These are phyloP conservation scores for Labeo catla DNA, from an alignment of 2,113 vertebrate species.

Conservation along the genomic window DNA sequence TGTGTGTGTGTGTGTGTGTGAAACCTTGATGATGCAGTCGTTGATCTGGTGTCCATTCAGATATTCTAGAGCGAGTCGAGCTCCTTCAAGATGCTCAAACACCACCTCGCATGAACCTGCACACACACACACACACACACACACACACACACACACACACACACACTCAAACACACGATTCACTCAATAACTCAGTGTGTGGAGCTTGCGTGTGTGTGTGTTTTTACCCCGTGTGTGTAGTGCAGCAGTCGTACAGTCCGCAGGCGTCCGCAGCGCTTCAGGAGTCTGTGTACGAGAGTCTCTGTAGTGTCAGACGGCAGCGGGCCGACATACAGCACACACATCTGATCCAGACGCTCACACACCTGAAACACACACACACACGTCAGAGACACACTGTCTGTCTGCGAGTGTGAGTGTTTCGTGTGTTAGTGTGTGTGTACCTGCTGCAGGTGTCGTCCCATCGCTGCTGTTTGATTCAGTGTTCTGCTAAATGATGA, in stretches of 20 bases:
- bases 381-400: not conserved
- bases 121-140: slow-evolving; percentile 17
- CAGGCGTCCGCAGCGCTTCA: slow-evolving; percentile 38
- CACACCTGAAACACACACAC: slow-evolving; percentile 48
- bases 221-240: slow-evolving; percentile 33
- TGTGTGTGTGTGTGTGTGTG: not conserved
- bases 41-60: slow-evolving; percentile 69
- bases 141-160: slow-evolving; percentile 10
- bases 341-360: slow-evolving; percentile 37
- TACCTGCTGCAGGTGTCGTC: slow-evolving; percentile 48
- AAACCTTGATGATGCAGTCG: slow-evolving; percentile 66
- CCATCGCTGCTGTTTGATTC: not conserved
- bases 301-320: not conserved
- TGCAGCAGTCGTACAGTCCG: slow-evolving; percentile 24
- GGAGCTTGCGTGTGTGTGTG: not conserved
- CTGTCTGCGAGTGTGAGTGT: not conserved
- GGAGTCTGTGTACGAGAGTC: slow-evolving; percentile 27
- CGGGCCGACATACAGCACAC: slow-evolving; percentile 50
- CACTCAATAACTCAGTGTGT: not conserved
- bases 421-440: slow-evolving; percentile 5
- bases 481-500: slow-evolving; percentile 65
- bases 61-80: slow-evolving; percentile 80
- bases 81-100: slow-evolving; percentile 85
- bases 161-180: not conserved
- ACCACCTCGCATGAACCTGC: slow-evolving; percentile 83